Percentiles rank a stretch among this genome's conserved stretches.
phyloP scores from a whole-genome alignment of 2,113 vertebrate genomes.

The Forbesichthys agassizii region DNA sequence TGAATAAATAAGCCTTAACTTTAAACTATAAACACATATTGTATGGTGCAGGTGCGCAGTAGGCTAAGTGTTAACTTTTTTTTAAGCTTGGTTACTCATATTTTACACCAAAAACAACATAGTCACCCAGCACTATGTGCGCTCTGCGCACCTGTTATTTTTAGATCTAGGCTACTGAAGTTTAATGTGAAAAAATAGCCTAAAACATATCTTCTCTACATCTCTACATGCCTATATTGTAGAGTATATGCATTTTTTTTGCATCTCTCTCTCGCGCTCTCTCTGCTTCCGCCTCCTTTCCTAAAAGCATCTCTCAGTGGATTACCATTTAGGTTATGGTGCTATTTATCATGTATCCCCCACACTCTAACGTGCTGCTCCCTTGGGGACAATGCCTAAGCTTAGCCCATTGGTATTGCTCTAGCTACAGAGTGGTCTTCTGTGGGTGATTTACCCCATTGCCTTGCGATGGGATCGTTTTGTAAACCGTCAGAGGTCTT shows the following conservation, averaged over 20 bases:
- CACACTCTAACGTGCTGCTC: constrained; percentile 67
- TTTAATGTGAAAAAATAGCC: background rate
- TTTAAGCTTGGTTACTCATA: constrained; percentile 29
- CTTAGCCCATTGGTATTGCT: constrained; percentile 54
- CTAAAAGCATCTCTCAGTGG: constrained; percentile 57
- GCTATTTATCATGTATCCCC: constrained; percentile 73
- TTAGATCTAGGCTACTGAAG: background rate
- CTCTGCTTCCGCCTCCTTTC: background rate
- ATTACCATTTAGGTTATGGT: constrained; percentile 53
- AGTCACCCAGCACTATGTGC: background rate
- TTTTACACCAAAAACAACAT: constrained; percentile 12
- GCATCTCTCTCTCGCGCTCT: background rate
- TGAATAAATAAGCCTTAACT: background rate
- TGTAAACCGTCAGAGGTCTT: constrained; percentile 4
- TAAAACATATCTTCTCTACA: background rate
- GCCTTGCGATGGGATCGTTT: constrained; percentile 46
- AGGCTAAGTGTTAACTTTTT: background rate
- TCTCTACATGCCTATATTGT: no score
- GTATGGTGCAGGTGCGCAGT: constrained; percentile 54
- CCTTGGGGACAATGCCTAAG: constrained; percentile 66
- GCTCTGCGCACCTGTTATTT: background rate
- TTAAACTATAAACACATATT: background rate
- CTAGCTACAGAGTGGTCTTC: constrained; percentile 31
- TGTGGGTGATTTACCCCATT: constrained; percentile 62
- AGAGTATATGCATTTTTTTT: no score